These are phyloP conservation scores for Potamarius usumacintae DNA, from an alignment of 2,113 vertebrate species.

Conservation along the genomic window DNA sequence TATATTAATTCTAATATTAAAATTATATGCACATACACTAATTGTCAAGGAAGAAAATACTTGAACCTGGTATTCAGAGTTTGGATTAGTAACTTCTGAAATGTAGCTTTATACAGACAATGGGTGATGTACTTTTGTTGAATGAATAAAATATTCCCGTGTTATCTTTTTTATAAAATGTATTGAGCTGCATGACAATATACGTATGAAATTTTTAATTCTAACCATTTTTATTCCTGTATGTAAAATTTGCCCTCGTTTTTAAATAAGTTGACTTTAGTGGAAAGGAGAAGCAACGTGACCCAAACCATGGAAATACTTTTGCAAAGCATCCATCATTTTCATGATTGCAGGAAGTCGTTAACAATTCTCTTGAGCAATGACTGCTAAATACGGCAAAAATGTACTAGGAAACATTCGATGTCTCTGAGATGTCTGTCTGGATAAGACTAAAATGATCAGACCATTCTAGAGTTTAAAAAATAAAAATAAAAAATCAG, in stretches of 20 bases:
- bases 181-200: not conserved
- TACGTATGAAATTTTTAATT: not conserved
- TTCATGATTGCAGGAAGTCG: not conserved
- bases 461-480: not conserved
- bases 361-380: not conserved
- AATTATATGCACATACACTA: not conserved
- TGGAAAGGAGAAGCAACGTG: not conserved
- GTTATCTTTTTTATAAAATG: not conserved
- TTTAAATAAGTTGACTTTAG: not conserved
- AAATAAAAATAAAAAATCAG: too few species aligned
- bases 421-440: slow-evolving; percentile 1
- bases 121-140: too few species aligned
- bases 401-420: too few species aligned
- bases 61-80: too few species aligned
- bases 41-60: not conserved
- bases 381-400: not conserved
- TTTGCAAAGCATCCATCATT: not conserved
- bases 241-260: not conserved
- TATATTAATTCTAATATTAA: not conserved
- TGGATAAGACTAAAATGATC: not conserved
- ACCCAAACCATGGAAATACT: not conserved
- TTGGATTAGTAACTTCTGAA: not conserved
- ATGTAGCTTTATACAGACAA: not conserved
- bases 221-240: too few species aligned
- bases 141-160: too few species aligned